phyloP scores from a whole-genome alignment of 2,888 invertebrate species.

The Megastigmus dorsalis region DNA sequence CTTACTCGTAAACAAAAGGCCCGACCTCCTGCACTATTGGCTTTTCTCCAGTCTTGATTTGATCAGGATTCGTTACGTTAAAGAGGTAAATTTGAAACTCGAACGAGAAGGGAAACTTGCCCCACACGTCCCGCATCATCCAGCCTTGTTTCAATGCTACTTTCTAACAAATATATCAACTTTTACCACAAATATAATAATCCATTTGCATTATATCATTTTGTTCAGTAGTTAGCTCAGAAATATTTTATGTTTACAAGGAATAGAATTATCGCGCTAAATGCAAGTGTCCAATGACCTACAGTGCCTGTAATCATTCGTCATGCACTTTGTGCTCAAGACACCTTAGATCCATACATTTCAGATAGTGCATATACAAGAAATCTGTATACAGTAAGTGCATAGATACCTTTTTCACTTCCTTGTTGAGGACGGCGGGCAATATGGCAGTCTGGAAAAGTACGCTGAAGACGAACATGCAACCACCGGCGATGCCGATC shows the following conservation, averaged over 20 bases:
- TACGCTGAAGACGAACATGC: constrained; percentile 30
- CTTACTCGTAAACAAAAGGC: constrained; percentile 90
- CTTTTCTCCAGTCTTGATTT: constrained; percentile 81
- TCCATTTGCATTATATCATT: no score
- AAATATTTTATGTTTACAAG: background rate
- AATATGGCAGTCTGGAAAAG: constrained; percentile 13
- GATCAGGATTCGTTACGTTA: constrained; percentile 87
- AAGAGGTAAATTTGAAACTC: constrained; percentile 87
- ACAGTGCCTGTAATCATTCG: no score
- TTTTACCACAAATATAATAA: no score
- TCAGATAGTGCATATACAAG: no score
- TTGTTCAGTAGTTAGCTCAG: no score
- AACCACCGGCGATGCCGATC: background rate
- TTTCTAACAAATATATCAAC: constrained; percentile 7
- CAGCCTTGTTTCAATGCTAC: constrained; percentile 23
- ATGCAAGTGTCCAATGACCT: no score
- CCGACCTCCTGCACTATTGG: constrained; percentile 87
- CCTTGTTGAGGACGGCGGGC: background rate
- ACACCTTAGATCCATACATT: no score
- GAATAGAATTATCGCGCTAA: no score
- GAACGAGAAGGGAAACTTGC: constrained; percentile 84
- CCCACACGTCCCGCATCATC: constrained; percentile 81
- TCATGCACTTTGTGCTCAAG: no score
- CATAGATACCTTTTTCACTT: constrained; percentile 36
- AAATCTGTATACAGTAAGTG: no score